A percentile compares a stretch with the other conserved stretches of the same genome.
Conservation (phyloP, 2,797 vertebrate species). For the Scomberomorus guttatus region DNA sequence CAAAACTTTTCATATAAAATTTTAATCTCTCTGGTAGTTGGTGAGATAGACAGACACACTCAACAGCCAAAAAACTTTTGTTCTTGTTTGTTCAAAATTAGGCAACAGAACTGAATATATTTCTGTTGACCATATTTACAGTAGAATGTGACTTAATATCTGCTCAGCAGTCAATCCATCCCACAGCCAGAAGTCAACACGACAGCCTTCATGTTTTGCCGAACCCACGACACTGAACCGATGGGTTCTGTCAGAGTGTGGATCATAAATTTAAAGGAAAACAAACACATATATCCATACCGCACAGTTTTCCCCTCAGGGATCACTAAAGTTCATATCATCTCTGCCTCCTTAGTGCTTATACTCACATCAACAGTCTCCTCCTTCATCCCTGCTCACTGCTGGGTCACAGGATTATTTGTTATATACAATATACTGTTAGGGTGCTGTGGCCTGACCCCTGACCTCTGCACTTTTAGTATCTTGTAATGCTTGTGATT, state of each 20-base stretch:
- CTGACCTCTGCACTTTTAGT: constrained; percentile 7
- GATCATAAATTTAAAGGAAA: constrained; percentile 30
- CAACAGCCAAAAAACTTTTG: not conserved
- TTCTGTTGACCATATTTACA: not conserved
- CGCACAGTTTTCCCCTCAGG: constrained; percentile 5
- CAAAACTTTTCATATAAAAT: not conserved
- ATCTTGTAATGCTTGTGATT: not conserved
- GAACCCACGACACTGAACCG: constrained; percentile 2
- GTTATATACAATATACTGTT: not conserved
- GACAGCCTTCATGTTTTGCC: not conserved
- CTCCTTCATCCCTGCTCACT: not conserved
- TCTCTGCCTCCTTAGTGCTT: constrained; percentile 33
- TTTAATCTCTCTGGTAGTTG: not conserved
- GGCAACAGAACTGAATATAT: not conserved
- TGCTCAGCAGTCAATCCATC: not conserved
- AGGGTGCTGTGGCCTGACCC: not conserved
- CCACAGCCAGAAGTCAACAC: not conserved
- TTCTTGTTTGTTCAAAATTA: not conserved
- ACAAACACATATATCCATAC: not conserved
- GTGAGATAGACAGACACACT: not conserved
- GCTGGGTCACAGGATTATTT: constrained; percentile 11
- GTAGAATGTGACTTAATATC: not conserved
- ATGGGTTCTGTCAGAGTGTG: constrained; percentile 2
- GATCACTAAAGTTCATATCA: constrained; percentile 28
- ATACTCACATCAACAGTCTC: not conserved